These are phyloP conservation scores for Chaetura pelagica DNA, from an alignment of 2,113 vertebrate genomes.

Conservation along the genomic window DNA sequence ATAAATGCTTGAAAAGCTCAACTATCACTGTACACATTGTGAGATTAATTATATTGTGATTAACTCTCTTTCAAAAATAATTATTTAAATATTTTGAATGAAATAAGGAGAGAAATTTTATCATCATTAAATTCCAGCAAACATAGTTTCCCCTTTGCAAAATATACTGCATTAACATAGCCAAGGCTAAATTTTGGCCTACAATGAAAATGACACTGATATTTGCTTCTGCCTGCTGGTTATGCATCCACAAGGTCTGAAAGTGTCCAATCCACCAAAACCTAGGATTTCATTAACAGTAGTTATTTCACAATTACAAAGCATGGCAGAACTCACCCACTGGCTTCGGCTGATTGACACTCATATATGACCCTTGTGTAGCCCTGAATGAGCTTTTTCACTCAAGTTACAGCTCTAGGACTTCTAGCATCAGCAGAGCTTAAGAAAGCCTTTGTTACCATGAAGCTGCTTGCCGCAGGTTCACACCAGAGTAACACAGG, in stretches of 20 bases:
- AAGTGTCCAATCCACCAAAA: neutral
- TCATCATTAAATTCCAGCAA: neutral
- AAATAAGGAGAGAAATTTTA: neutral
- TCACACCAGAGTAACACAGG: neutral
- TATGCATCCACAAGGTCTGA: neutral
- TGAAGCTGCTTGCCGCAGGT: neutral
- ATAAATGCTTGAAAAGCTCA: neutral
- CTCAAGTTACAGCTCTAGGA: neutral
- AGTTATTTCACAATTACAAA: neutral
- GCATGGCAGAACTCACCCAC: neutral
- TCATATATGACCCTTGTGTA: neutral
- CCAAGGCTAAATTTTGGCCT: neutral
- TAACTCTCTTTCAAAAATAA: neutral
- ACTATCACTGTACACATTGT: neutral
- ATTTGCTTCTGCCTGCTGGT: neutral
- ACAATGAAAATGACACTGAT: neutral
- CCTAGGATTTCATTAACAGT: neutral
- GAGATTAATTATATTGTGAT: neutral
- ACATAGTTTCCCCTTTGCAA: neutral
- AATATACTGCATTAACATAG: neutral
- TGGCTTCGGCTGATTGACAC: neutral
- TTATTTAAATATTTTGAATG: neutral
- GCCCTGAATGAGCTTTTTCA: neutral
- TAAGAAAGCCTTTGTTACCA: neutral
- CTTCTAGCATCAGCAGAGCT: neutral